Evolutionary conservation across 2,888 invertebrate genomes (phyloP).

Genomic region (Eurytoma adleriae): DNA sequence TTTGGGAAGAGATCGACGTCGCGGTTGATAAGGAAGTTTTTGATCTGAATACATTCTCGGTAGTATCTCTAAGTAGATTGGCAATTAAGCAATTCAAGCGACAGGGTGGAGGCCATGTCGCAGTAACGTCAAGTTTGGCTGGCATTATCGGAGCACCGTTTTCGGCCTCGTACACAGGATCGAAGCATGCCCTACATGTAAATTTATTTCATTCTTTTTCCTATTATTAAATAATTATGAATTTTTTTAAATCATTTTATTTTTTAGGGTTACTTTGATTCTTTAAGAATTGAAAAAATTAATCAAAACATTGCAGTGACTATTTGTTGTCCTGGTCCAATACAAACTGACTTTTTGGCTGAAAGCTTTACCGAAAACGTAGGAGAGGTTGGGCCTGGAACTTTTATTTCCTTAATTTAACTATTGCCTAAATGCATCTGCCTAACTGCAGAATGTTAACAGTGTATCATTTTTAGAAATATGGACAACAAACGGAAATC

Average conservation of each 20-base stretch:
- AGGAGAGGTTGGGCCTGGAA: conserved; percentile 77
- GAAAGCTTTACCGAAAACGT: conserved; percentile 83
- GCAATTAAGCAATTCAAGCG: conserved; percentile 82
- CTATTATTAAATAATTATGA: conserved; percentile 18
- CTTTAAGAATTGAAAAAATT: conserved; percentile 80
- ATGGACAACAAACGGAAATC: conserved; percentile 72
- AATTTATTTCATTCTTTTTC: conserved; percentile 3
- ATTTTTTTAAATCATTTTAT: background rate
- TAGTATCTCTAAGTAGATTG: conserved; percentile 83
- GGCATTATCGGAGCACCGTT: conserved; percentile 83
- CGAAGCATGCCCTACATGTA: conserved; percentile 88
- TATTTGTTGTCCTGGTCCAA: conserved; percentile 87
- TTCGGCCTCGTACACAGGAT: conserved; percentile 84
- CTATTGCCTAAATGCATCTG: background rate
- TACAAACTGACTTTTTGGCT: conserved; percentile 83
- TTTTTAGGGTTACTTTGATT: conserved; percentile 84
- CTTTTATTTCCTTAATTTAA: conserved; percentile 27
- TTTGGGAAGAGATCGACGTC: conserved; percentile 83
- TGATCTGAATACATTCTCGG: conserved; percentile 86
- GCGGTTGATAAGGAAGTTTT: conserved; percentile 86
- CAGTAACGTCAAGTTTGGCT: conserved; percentile 85
- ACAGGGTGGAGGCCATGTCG: conserved; percentile 81
- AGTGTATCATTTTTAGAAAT: conserved; percentile 69
- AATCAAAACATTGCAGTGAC: conserved; percentile 81
- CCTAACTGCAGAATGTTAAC: conserved; percentile 36